Base-by-base conservation (phyloP, 2,888 invertebrate genomes). In the Byasa hedistus region DNA sequence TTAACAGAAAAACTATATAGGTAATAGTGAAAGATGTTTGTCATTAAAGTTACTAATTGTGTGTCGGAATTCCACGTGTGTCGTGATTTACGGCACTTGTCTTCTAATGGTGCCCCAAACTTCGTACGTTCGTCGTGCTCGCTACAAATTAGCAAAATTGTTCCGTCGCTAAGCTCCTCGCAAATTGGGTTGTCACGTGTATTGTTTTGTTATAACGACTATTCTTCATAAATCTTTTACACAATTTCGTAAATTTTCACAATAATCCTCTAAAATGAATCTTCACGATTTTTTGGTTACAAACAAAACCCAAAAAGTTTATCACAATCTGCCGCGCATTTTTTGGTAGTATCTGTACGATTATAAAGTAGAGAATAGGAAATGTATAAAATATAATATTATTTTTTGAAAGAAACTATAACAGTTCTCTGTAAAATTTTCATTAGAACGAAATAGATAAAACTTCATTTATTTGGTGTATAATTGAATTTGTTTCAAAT, bases 61-160 rank as follows among this genome's bases (percentile, higher is more conserved):
- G 55, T 54, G 44, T 39, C 66, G 58, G 62, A 63, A 67, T 67
- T 67, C 63, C 56, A 56, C 51, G 63, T 59, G 59, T 67, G 63
- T 56, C 63, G 51, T 67, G 66, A 67, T 67, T 67, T 67, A 67
- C 59, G 62, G 51, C 59, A 61, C 63, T 67, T 66, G 62, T 66
- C 66, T 66, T 32, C 54, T 62, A 66, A 66, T 67, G 66, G 54
- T 51, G 24, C 55, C 63, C 24, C 12, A 39, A 66, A 66, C 66
- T 66, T 65, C 54, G 61, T 27, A 66, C 54, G 66, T 66, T 27
- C 27, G 39, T 61, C 66, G 62, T 58, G n/a, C 52, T n/a, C 59
- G 8, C 23, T 36, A 59, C 59, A 63, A 66, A 59, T 66, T 63
- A 59, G 55, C 55, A 32, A 63, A 66, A 66, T 63, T 62, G 57